Base-by-base conservation (phyloP, 2,888 invertebrate genomes). In the Galeopsomyia nigrocyanea region DNA sequence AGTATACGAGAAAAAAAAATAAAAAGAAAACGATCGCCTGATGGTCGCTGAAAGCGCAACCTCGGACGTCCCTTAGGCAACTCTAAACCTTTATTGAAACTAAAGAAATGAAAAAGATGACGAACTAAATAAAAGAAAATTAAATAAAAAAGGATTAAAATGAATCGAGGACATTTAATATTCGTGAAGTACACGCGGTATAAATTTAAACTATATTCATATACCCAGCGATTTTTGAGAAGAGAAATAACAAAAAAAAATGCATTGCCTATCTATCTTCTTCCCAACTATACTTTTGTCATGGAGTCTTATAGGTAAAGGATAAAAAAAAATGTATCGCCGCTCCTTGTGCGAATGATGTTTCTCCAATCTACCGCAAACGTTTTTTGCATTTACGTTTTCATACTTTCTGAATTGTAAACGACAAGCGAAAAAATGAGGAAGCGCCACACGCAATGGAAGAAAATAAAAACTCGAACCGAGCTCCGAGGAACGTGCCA, bases 1-100 rank as follows among this genome's bases (percentile, higher is more conserved):
- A 86, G 86, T 86, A 86, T 86, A 86, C 86, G 86, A 86, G 79
- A 82, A 83, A 76, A 83, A 76, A 78, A 79, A 85, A 26, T 26
- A 84, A 84, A 85, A 77, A 81, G 82, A 76, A 79, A 77, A n/a
- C n/a, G 79, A 80, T 78, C 80, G 80, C 79, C 80, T 77, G 79
- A 76, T 73, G 80, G 79, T 80, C 79, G 81, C 82, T 81, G 74
- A 79, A 80, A 82, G 82, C 78, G 80, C 78, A 76, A 76, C 80
- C 77, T 78, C 76, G 76, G 80, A 79, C 78, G 81, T 79, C 78
- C 80, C 82, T 80, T 82, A 79, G 78, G 79, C 75, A 71, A 82
- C 82, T 82, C 82, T 85, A 85, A 85, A 85, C 82, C 80, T 85
- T 85, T 83, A 84, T 82, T 82, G 81, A 82, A 26, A 82, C 77